Percentiles rank a stretch among this genome's conserved stretches.
These are phyloP conservation scores for Apaloderma vittatum DNA, from an alignment of 2,113 vertebrate species.

Conservation along the genomic window DNA sequence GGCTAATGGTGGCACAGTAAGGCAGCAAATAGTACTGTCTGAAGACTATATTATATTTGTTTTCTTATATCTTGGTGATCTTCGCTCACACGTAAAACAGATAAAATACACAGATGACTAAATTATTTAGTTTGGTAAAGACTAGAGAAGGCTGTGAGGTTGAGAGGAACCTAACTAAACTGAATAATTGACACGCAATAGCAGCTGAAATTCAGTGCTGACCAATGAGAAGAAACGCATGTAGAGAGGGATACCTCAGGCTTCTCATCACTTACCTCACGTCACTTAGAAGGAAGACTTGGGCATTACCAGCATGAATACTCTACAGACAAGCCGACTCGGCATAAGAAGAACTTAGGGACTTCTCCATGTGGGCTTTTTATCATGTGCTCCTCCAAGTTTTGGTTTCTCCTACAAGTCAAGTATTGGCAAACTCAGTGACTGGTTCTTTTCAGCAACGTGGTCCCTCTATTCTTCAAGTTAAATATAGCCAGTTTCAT, in stretches of 20 bases:
- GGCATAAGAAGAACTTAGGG: neutral
- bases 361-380: neutral
- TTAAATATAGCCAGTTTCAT: neutral
- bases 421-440: neutral
- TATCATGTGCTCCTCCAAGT: neutral
- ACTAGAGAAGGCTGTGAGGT: neutral
- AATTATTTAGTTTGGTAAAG: neutral
- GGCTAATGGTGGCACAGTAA: neutral
- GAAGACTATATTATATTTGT: neutral
- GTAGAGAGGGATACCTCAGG: neutral
- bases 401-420: neutral
- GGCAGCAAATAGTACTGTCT: neutral
- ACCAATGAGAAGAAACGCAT: accelerated
- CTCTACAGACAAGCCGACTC: neutral
- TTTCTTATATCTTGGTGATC: neutral
- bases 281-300: neutral
- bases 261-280: neutral
- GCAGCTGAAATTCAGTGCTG: neutral
- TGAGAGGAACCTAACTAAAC: neutral
- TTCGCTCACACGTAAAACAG: neutral
- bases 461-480: neutral
- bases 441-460: neutral
- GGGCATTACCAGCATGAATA: neutral
- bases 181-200: neutral
- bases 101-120: neutral